phyloP scores from a whole-genome alignment of 2,888 invertebrate genomes.

The Drosophila merina region DNA sequence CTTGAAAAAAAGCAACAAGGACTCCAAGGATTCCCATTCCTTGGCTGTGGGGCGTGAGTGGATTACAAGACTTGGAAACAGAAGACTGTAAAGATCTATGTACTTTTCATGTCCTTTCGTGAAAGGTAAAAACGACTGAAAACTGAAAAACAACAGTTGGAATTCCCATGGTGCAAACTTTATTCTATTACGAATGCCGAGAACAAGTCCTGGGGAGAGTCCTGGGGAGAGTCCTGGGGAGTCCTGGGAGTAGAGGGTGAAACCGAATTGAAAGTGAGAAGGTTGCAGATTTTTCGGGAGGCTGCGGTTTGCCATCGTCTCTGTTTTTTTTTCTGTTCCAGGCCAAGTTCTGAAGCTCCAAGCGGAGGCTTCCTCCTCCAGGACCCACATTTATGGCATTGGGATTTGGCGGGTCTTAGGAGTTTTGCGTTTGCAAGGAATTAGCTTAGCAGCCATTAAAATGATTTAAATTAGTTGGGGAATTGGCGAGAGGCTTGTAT shows the following conservation, averaged over 20 bases:
- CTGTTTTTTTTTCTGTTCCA: no score
- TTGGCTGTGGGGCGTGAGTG: slow-evolving; percentile 46
- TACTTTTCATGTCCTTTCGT: slow-evolving; percentile 50
- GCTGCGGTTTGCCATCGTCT: slow-evolving; percentile 51
- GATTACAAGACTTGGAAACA: slow-evolving; percentile 65
- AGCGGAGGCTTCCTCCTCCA: background rate
- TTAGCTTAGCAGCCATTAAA: slow-evolving; percentile 66
- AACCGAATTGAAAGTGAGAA: slow-evolving; percentile 58
- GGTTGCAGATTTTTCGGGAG: slow-evolving; percentile 12
- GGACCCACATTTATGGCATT: slow-evolving; percentile 66
- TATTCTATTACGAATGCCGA: slow-evolving; percentile 71
- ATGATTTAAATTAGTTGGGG: slow-evolving; percentile 67
- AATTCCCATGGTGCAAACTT: slow-evolving; percentile 79
- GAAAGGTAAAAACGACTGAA: slow-evolving; percentile 64
- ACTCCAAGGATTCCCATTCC: background rate
- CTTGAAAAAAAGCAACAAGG: background rate
- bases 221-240: background rate
- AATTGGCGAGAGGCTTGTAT: slow-evolving; percentile 5
- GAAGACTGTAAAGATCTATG: slow-evolving; percentile 66
- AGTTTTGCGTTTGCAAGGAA: slow-evolving; percentile 46
- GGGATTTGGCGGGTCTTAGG: slow-evolving; percentile 65
- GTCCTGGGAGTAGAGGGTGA: background rate
- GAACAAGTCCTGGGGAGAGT: slow-evolving; percentile 4
- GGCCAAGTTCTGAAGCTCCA: slow-evolving; percentile 1
- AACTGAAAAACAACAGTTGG: slow-evolving; percentile 73